Conservation (phyloP, 2,797 vertebrate genomes). For the Pseudocheirus occidentalis region DNA sequence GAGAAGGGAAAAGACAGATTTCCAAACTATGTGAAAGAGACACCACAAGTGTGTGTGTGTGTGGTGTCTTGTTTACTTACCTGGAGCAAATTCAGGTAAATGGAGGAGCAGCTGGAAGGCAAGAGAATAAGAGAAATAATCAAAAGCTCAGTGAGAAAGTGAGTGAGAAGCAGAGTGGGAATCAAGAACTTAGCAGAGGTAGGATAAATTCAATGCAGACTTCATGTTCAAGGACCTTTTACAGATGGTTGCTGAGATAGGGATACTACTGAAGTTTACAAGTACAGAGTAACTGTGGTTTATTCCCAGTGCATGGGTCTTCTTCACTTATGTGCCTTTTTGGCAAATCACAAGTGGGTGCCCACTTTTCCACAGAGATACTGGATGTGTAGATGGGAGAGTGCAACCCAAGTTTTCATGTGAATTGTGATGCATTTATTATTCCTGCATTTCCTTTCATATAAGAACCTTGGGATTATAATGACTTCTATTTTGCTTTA, state of each 20-base stretch:
- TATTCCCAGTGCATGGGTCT: not conserved
- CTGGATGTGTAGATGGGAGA: not conserved
- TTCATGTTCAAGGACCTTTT: not conserved
- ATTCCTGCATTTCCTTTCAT: not conserved
- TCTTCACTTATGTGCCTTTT: not conserved
- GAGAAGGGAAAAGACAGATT: not conserved
- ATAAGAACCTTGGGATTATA: not conserved
- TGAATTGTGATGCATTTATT: not conserved
- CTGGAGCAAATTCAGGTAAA: not conserved
- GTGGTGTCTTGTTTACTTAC: not conserved
- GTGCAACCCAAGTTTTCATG: not conserved
- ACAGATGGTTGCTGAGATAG: not conserved
- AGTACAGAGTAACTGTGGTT: not conserved
- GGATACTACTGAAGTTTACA: not conserved
- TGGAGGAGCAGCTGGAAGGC: not conserved
- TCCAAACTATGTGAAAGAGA: not conserved
- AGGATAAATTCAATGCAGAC: not conserved
- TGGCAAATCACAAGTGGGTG: not conserved
- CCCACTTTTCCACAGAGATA: not conserved
- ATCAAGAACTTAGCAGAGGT: not conserved
- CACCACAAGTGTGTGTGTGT: not conserved
- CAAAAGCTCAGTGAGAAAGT: not conserved
- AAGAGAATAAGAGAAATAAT: not conserved
- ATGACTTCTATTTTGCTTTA: not conserved
- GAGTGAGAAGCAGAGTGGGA: not conserved